phyloP scores from a whole-genome alignment of 35 echinoderm and acorn worm species.

The Heliocidaris erythrogramma region DNA sequence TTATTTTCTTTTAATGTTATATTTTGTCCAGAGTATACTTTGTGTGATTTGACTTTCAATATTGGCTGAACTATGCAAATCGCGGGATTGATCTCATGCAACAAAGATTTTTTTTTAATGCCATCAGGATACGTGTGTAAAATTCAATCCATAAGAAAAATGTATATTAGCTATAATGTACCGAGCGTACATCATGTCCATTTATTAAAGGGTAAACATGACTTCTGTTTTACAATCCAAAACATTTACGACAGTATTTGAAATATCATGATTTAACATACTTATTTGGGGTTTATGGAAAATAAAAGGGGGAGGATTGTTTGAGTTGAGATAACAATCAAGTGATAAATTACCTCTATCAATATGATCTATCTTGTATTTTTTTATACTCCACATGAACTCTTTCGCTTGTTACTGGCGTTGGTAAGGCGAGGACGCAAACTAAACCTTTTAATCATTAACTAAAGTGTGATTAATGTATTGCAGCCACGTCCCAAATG shows the following conservation, averaged over 20 bases:
- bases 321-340: not conserved
- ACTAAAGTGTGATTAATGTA: not conserved
- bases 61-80: too few relatives aligned
- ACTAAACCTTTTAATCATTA: not conserved
- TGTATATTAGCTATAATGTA: not conserved
- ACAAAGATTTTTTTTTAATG: not conserved
- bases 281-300: not conserved
- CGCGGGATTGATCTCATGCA: too few relatives aligned
- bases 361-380: not conserved
- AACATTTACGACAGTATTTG: not conserved
- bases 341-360: constrained; percentile 18
- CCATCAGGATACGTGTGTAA: not conserved
- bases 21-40: not conserved
- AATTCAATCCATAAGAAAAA: not conserved
- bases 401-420: not conserved
- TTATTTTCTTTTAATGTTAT: not conserved
- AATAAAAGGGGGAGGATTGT: constrained; percentile 27
- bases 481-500: not conserved
- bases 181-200: not conserved
- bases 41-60: not conserved
- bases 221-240: not conserved
- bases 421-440: not conserved
- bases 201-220: not conserved
- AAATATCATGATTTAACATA: not conserved
- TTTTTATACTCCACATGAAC: constrained; percentile 11